phyloP scores from a whole-genome alignment of 2,113 vertebrate species.

The Crotalus viridis region DNA sequence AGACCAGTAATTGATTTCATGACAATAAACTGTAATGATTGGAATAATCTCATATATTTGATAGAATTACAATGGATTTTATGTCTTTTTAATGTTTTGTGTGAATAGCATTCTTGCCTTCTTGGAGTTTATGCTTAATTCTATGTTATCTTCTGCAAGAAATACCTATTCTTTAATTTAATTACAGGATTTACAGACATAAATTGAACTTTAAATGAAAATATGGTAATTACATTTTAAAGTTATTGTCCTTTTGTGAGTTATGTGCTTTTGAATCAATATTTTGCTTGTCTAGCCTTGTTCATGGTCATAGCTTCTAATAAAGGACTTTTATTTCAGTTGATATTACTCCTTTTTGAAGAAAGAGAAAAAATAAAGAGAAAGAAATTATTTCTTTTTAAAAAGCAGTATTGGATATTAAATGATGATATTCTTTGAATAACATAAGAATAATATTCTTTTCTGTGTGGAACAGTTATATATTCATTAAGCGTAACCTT shows the following conservation, averaged over 20 bases:
- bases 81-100: constrained; percentile 28
- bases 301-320: constrained; percentile 47
- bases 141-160: constrained; percentile 34
- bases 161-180: constrained; percentile 51
- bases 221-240: constrained; percentile 45
- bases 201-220: constrained; percentile 48
- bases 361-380: background rate
- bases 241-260: constrained; percentile 45
- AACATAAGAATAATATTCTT: constrained; percentile 52
- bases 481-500: constrained; percentile 66
- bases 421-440: constrained; percentile 57
- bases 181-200: constrained; percentile 41
- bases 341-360: background rate
- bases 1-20: constrained; percentile 40
- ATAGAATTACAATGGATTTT: background rate
- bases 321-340: constrained; percentile 41
- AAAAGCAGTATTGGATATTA: constrained; percentile 58
- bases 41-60: constrained; percentile 45
- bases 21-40: constrained; percentile 48
- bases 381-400: constrained; percentile 40
- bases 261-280: constrained; percentile 51
- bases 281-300: constrained; percentile 51
- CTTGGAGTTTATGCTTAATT: constrained; percentile 43
- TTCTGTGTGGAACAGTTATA: constrained; percentile 58
- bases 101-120: background rate